Conservation (phyloP, 2,113 vertebrate species). For the Xiphorhynchus elegans region DNA sequence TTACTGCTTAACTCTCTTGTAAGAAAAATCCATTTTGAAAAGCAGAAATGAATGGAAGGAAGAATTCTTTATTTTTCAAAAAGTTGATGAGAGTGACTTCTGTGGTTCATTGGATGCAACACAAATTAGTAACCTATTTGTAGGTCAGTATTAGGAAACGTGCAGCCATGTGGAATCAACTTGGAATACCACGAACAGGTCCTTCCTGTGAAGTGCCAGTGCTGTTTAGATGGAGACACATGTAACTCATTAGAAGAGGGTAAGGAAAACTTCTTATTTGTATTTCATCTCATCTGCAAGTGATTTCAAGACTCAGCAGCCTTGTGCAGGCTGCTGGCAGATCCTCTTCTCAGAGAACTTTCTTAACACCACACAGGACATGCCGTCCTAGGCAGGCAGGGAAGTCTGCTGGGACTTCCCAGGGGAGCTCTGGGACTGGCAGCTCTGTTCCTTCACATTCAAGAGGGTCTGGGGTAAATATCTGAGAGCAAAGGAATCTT, state of each 20-base stretch:
- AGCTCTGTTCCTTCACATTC: background rate
- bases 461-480: background rate
- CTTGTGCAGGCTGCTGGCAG: background rate
- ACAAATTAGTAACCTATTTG: background rate
- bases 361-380: accelerated
- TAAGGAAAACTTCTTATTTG: background rate
- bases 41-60: background rate
- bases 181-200: background rate
- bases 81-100: background rate
- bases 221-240: background rate
- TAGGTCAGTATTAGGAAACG: background rate
- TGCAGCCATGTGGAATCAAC: background rate
- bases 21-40: background rate
- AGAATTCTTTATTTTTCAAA: background rate
- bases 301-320: background rate
- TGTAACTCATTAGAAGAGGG: background rate
- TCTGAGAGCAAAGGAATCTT: background rate
- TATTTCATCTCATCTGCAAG: background rate
- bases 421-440: background rate
- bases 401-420: background rate
- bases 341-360: background rate
- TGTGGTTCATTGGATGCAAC: background rate
- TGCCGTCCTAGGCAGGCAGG: background rate
- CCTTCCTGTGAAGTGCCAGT: background rate
- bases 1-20: background rate